Percentiles rank a stretch among this genome's conserved stretches.
Conservation (phyloP, 2,797 vertebrate species). For the Megaceryle alcyon region DNA sequence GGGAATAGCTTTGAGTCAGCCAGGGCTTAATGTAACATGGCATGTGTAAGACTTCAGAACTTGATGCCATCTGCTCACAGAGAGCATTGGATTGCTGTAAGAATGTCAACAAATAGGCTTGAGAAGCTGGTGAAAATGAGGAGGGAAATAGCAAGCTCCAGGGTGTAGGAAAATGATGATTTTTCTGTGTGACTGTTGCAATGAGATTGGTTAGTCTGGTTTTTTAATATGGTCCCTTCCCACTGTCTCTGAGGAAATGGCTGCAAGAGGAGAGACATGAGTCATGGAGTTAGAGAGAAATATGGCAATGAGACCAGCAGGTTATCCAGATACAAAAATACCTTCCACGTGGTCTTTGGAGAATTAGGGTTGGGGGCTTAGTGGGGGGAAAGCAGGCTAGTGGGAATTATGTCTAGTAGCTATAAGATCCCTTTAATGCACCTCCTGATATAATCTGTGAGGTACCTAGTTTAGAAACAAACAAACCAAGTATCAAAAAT, state of each 20-base stretch:
- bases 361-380: background rate
- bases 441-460: background rate
- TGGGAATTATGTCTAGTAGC: background rate
- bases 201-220: too few species aligned
- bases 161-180: background rate
- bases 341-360: background rate
- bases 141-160: background rate
- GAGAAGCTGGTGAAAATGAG: constrained; percentile 8
- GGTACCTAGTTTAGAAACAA: background rate
- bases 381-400: background rate
- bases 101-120: background rate
- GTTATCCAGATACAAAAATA: background rate
- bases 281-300: background rate
- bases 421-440: background rate
- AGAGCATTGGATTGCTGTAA: background rate
- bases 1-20: background rate
- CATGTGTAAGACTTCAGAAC: background rate
- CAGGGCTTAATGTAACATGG: background rate
- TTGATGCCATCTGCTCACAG: constrained; percentile 13
- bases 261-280: background rate
- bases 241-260: background rate
- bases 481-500: background rate
- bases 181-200: background rate
- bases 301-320: background rate
- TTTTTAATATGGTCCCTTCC: background rate